A percentile compares a stretch with the other conserved stretches of the same genome.
Evolutionary conservation across 2,888 invertebrate species (phyloP).

Genomic region (Patella depressa): DNA sequence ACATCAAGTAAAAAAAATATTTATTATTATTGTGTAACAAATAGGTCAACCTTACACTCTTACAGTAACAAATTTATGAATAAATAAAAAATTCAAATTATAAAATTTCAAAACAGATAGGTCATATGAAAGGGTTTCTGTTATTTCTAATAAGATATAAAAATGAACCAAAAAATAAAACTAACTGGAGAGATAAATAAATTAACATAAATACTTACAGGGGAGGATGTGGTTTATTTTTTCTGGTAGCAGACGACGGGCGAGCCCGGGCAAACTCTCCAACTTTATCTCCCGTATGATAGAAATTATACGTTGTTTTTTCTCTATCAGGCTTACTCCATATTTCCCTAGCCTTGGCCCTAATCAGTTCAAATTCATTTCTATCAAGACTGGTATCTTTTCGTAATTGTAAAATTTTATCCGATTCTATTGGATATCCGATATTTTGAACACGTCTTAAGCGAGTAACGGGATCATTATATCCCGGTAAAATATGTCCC

Average conservation of each 20-base stretch:
- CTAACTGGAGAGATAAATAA: background rate
- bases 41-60: no score
- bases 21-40: no score
- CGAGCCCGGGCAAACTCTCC: conserved; percentile 46
- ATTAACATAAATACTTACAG: conserved; percentile 47
- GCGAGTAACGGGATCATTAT: conserved; percentile 56
- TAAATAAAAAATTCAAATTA: no score
- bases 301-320: conserved; percentile 57
- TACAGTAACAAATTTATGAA: no score
- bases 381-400: conserved; percentile 38
- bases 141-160: background rate
- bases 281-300: conserved; percentile 42
- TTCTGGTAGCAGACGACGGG: conserved; percentile 57
- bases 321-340: conserved; percentile 48
- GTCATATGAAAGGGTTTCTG: no score
- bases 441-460: conserved; percentile 52
- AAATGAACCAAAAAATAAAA: background rate
- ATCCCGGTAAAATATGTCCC: conserved; percentile 63
- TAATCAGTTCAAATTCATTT: conserved; percentile 49
- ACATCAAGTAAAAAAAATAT: background rate
- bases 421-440: conserved; percentile 51
- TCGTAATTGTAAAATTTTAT: conserved; percentile 43
- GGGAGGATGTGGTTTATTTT: conserved; percentile 65
- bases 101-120: no score
- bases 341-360: conserved; percentile 48